Conservation (phyloP, 2,888 invertebrate genomes). For the Zygogramma bicolorata region DNA sequence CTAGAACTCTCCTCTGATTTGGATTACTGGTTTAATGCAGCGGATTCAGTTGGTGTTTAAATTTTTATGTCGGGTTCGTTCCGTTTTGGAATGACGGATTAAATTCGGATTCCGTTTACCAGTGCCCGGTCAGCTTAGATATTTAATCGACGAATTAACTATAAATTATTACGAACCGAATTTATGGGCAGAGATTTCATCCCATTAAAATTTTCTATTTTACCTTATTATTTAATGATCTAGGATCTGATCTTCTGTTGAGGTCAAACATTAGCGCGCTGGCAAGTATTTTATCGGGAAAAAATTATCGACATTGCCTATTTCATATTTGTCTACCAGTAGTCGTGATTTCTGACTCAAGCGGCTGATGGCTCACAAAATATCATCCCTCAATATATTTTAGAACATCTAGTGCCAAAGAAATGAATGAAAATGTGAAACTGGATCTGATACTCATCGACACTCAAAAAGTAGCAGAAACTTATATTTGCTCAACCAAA, state of each 20-base stretch:
- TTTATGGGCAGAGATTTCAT: background rate
- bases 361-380: too few relatives aligned
- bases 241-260: conserved; percentile 60
- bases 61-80: background rate
- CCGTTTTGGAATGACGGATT: background rate
- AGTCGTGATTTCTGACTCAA: too few relatives aligned
- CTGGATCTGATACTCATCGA: too few relatives aligned
- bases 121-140: background rate
- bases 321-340: too few relatives aligned
- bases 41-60: background rate
- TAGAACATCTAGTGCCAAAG: too few relatives aligned
- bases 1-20: background rate
- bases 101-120: background rate
- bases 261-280: conserved; percentile 70
- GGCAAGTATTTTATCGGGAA: background rate
- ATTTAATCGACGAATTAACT: background rate
- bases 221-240: background rate
- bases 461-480: too few relatives aligned
- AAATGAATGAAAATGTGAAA: too few relatives aligned
- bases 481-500: too few relatives aligned
- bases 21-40: background rate
- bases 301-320: too few relatives aligned
- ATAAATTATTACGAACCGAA: background rate
- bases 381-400: too few relatives aligned
- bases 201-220: background rate